phyloP scores from a whole-genome alignment of 2,797 vertebrate species.

The Esox lucius region DNA sequence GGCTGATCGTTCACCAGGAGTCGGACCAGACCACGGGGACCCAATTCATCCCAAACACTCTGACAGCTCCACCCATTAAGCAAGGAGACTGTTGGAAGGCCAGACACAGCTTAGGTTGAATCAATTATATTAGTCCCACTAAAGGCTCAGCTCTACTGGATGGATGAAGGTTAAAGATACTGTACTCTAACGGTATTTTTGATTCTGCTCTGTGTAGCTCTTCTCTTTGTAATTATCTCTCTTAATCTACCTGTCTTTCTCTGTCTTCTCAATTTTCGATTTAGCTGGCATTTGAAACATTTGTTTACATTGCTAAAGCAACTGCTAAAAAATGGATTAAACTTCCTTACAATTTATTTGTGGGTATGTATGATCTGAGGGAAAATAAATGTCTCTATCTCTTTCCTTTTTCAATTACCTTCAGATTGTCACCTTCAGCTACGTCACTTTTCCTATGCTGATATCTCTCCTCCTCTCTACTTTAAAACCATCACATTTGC shows the following conservation, averaged over 20 bases:
- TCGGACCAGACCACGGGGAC: not conserved
- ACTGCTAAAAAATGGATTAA: too few relatives aligned
- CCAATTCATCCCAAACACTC: not conserved
- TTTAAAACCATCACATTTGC: too few relatives aligned
- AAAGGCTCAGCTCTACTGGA: not conserved
- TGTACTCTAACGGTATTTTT: too few relatives aligned
- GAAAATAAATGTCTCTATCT: too few relatives aligned
- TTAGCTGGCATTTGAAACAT: too few relatives aligned
- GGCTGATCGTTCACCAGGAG: slow-evolving; percentile 1
- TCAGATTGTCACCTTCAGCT: too few relatives aligned
- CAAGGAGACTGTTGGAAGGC: not conserved
- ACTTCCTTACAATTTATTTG: too few relatives aligned
- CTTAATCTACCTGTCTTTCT: not conserved
- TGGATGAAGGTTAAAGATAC: not conserved
- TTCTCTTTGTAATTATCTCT: not conserved
- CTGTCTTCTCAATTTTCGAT: not conserved
- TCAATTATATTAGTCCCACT: slow-evolving; percentile 34
- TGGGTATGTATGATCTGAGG: too few relatives aligned
- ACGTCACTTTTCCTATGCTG: too few relatives aligned
- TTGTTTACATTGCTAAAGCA: too few relatives aligned
- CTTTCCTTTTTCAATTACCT: too few relatives aligned
- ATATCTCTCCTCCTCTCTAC: too few relatives aligned
- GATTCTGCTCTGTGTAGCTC: not conserved
- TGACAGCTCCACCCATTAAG: slow-evolving; percentile 18
- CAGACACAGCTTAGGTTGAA: slow-evolving; percentile 7